phyloP scores from a whole-genome alignment of 1,140 invertebrate species.

The Macrotrachela quadricornifera region DNA sequence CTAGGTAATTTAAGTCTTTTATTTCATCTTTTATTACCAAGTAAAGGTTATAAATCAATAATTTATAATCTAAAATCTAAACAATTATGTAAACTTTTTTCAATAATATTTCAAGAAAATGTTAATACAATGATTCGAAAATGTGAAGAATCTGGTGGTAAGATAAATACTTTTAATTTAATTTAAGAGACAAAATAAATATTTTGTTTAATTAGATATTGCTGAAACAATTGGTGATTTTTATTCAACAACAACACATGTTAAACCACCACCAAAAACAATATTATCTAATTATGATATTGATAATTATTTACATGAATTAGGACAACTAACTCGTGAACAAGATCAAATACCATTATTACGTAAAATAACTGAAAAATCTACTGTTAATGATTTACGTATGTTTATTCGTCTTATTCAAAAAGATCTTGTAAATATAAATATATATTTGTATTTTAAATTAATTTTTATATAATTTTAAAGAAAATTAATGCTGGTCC shows the following conservation, averaged over 20 bases:
- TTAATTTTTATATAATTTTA: no score
- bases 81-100: constrained; percentile 64
- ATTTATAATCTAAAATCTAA: constrained; percentile 70
- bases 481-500: constrained; percentile 62
- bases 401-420: constrained; percentile 66
- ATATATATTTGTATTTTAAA: no score
- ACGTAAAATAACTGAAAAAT: constrained; percentile 47
- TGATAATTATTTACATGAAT: constrained; percentile 46
- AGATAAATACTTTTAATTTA: neutral
- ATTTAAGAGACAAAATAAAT: neutral
- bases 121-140: constrained; percentile 60
- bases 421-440: constrained; percentile 38
- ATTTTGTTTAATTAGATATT: constrained; percentile 39
- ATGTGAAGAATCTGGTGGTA: constrained; percentile 35
- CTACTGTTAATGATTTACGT: constrained; percentile 59
- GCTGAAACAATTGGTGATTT: constrained; percentile 61
- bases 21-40: constrained; percentile 60
- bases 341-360: constrained; percentile 61
- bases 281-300: constrained; percentile 50
- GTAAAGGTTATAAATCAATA: constrained; percentile 47
- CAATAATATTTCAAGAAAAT: constrained; percentile 45
- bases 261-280: constrained; percentile 44
- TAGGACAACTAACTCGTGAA: constrained; percentile 56
- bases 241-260: constrained; percentile 43
- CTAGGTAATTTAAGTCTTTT: constrained; percentile 55